phyloP scores from a whole-genome alignment of 2,797 vertebrate species.

The Dipus sagitta region DNA sequence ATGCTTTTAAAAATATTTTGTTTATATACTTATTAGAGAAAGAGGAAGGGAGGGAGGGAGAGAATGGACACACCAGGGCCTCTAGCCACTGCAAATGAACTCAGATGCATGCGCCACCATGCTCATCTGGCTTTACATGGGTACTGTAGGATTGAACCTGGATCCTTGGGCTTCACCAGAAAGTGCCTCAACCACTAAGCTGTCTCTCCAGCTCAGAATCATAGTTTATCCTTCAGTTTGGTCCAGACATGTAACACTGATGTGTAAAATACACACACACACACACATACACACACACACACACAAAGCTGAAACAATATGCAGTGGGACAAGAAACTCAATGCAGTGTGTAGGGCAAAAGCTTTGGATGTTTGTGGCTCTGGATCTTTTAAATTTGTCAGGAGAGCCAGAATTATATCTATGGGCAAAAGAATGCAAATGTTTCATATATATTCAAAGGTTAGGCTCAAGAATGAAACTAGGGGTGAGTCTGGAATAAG shows the following conservation, averaged over 20 bases:
- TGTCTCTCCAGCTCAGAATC: too few relatives aligned
- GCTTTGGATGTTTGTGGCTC: rapidly evolving
- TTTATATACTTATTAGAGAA: background rate
- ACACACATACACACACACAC: background rate
- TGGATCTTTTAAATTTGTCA: background rate
- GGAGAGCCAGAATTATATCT: background rate
- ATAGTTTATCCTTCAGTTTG: background rate
- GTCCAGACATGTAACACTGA: background rate
- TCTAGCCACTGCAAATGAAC: too few relatives aligned
- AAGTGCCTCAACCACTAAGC: too few relatives aligned
- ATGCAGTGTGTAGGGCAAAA: background rate
- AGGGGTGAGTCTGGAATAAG: background rate
- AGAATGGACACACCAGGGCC: too few relatives aligned
- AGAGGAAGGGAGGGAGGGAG: too few relatives aligned
- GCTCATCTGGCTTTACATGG: too few relatives aligned
- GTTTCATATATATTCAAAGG: background rate
- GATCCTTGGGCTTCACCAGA: too few relatives aligned
- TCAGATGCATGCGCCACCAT: too few relatives aligned
- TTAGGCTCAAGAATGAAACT: background rate
- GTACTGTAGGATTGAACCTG: too few relatives aligned
- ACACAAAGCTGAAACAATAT: slow-evolving; percentile 5
- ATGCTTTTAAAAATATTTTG: background rate
- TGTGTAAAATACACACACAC: background rate
- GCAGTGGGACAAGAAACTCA: background rate
- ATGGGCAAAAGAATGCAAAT: background rate